Evolutionary conservation across 1,140 invertebrate genomes (phyloP).

Genomic region (Euborellia annulipes): DNA sequence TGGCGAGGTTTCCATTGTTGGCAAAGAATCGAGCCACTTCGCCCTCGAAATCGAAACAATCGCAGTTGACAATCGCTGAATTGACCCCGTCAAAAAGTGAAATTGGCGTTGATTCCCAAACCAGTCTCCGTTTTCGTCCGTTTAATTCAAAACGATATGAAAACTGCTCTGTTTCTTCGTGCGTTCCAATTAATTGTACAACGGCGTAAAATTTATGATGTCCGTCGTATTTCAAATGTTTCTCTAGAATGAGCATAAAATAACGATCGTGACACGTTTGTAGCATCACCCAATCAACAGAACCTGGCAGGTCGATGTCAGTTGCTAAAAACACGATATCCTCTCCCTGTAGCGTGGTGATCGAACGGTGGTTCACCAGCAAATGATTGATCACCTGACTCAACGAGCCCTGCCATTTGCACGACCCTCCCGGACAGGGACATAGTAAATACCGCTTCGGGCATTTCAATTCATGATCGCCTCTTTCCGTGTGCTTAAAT

Average conservation of each 20-base stretch:
- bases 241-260: conserved; percentile 99
- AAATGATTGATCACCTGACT: conserved; percentile 96
- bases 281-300: conserved; percentile 99
- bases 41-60: no score
- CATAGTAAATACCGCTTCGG: conserved; percentile 94
- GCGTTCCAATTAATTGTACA: conserved; percentile 94
- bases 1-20: no score
- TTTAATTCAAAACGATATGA: no score
- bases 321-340: conserved; percentile 99
- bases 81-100: no score
- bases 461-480: conserved; percentile 95
- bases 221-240: conserved; percentile 88
- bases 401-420: conserved; percentile 94
- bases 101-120: no score
- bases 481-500: conserved; percentile 92
- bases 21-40: no score
- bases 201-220: conserved; percentile 99
- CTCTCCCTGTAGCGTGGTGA: conserved; percentile 92
- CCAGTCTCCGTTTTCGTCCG: no score
- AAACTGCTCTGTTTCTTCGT: conserved; percentile 98
- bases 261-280: conserved; percentile 97
- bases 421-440: conserved; percentile 95
- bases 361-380: conserved; percentile 94
- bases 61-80: no score
- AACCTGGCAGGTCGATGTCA: conserved; percentile 97